A percentile compares a stretch with the other conserved stretches of the same genome.
These are phyloP conservation scores for Entomobrya proxima DNA, from an alignment of 2,888 invertebrate genomes.

Conservation along the genomic window DNA sequence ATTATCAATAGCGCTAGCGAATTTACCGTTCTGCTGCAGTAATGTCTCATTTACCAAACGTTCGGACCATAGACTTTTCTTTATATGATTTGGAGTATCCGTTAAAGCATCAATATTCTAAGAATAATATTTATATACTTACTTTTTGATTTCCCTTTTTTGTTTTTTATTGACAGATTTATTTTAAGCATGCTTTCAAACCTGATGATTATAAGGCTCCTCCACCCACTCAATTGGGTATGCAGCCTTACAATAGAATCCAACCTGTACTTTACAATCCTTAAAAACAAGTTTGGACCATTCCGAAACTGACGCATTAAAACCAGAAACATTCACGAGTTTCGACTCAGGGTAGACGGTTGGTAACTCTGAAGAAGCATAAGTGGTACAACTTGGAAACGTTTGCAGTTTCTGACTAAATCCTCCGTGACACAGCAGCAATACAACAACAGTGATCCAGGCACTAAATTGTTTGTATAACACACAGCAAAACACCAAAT, in stretches of 20 bases:
- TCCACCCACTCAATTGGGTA: constrained; percentile 68
- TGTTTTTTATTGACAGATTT: not conserved
- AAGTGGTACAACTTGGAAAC: too few relatives aligned
- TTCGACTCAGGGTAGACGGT: not conserved
- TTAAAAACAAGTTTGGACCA: constrained; percentile 42
- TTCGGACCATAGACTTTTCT: constrained; percentile 24
- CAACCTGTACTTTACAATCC: constrained; percentile 32
- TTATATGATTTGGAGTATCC: not conserved
- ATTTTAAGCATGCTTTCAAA: not conserved
- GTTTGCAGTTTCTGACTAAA: not conserved
- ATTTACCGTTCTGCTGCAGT: not conserved
- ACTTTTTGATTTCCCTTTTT: too few relatives aligned
- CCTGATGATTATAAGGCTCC: constrained; percentile 34
- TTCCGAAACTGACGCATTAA: not conserved
- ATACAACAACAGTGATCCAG: not conserved
- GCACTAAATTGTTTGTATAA: too few relatives aligned
- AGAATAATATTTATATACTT: not conserved
- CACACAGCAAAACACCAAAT: too few relatives aligned
- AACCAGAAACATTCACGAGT: not conserved
- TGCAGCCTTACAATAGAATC: constrained; percentile 50
- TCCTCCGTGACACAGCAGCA: too few relatives aligned
- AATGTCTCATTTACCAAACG: not conserved
- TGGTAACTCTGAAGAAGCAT: not conserved
- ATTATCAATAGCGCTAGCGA: not conserved
- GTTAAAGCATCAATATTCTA: not conserved